Evolutionary conservation across 2,797 vertebrate species (phyloP).

Genomic region (Semotilus atromaculatus): DNA sequence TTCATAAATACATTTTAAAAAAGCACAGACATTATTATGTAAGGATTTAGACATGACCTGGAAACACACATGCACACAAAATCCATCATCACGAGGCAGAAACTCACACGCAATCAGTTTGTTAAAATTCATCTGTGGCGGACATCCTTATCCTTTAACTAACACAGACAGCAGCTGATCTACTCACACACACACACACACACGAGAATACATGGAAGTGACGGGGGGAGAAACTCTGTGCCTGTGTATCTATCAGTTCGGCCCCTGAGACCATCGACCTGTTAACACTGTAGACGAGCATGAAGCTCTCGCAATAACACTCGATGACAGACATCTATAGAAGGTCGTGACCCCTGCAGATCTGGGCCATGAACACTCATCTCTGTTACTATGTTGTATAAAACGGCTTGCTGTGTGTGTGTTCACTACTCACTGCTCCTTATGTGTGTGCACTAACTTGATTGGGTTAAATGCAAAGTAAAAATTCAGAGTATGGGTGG

Average conservation of each 20-base stretch:
- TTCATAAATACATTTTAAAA: background rate
- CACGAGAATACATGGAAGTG: conserved; percentile 61
- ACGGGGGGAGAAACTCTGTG: conserved; percentile 35
- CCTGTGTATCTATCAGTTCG: conserved; percentile 15
- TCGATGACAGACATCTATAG: conserved; percentile 50
- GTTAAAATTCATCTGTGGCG: background rate
- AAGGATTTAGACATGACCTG: background rate
- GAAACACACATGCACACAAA: conserved; percentile 37
- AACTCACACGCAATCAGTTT: conserved; percentile 10
- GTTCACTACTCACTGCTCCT: too few species aligned
- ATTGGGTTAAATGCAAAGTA: too few species aligned
- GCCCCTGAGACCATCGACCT: conserved; percentile 42
- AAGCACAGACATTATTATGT: background rate
- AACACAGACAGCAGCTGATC: conserved; percentile 8
- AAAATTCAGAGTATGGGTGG: too few species aligned
- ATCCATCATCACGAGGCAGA: conserved; percentile 14
- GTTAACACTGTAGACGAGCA: conserved; percentile 31
- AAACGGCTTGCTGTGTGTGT: background rate
- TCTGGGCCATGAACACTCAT: conserved; percentile 2
- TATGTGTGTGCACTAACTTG: too few species aligned
- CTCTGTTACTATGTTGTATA: background rate
- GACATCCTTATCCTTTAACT: conserved; percentile 41
- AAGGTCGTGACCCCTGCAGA: conserved; percentile 16
- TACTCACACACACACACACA: conserved; percentile 10
- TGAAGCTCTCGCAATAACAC: conserved; percentile 41